Evolutionary conservation across 1,140 invertebrate genomes (phyloP), one percentile per base, ranked within the genome.

Genomic region (Araneus ventricosus): DNA sequence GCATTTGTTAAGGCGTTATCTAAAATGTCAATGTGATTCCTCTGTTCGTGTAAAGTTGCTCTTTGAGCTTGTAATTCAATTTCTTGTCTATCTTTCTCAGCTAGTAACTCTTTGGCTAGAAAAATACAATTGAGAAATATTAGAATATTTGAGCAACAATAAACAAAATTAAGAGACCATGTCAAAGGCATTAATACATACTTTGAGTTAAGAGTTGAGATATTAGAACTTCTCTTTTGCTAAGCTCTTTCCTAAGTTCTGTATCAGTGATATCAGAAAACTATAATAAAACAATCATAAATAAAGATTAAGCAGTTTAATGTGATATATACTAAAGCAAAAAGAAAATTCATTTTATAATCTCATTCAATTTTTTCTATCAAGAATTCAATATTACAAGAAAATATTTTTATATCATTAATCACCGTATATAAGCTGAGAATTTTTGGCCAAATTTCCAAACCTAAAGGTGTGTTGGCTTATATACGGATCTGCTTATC

Each of bases 1-100:
- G 98, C 98, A 95, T 98, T 98, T 30, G 97, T 98, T 41, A 99
- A 96, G 70, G 98, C 98, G 39, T 97, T 98, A 95, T 99, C 98
- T 52, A 99, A 96, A 94, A 99, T 98, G 94, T 98, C 98, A 95
- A 99, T 99, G 95, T 99, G 98, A 27, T 97, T 98, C 93, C 98
- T 96, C 95, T 99, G 98, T 95, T 99, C 98, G 95, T 98, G 97
- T 70, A 99, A 95, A 30, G 98, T 99, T 34, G 97, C 97, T 94
- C 97, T 96, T 95, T 99, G 98, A 0, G 98, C 98, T 41, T 97
- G 97, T 93, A 99, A 96, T 96, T 99, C 98, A 79, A 98, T 98
- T 96, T 99, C 98, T 95, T 99, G 98, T 85, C 98, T 95, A 95
- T 99, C 98, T 95, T 98, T 98, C 27, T 97, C 97, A 79, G 97